Evolutionary conservation across 2,888 invertebrate species (phyloP), one percentile per base, ranked within the genome.

Genomic region (Tribolium freemani): DNA sequence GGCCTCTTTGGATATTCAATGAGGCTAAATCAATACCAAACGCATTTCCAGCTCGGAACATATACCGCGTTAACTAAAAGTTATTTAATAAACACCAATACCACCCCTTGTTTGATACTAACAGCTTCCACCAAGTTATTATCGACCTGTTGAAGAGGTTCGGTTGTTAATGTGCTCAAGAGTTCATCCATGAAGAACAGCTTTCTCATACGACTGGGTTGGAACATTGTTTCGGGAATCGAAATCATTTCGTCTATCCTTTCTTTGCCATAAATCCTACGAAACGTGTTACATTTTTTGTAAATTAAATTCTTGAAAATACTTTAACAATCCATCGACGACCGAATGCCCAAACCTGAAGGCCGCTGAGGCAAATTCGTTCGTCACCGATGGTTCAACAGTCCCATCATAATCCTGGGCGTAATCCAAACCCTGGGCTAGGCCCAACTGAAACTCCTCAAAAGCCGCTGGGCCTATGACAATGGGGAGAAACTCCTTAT

Each of bases 341-440:
- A 92, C 89, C 0, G 95, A 94, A 84, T 97, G 96, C 0, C 96
- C 96, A 84, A 96, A 94, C 79, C 96, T 89, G 87, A 94, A 94
- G 1, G 96, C 96, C 1, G 96, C 96, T 0, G 93, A 90, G 0
- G 95, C 91, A 83, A 96, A 96, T 81, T 94, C 95, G 78, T 93
- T 93, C 0, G 93, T 91, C 5, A 95, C 88, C 0, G 93, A 91
- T 0, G 95, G 92, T 83, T 96, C 93, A 0, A 93, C 87, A 45
- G 88, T 85, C 2, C 90, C 88, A 83, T 93, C 91, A 82, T 96
- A 96, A n/a, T 88, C 88, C 0, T 83, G 82, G 0, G 90, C 88
- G 82, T 91, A 91, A 48, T 84, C 86, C 0, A 88, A 86, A 0
- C 87, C 88, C 3, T 84, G 76, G 10, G 87, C 84, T 0, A 90